phyloP scores from a whole-genome alignment of 2,797 vertebrate genomes.

The Alcedo quadribrachys region DNA sequence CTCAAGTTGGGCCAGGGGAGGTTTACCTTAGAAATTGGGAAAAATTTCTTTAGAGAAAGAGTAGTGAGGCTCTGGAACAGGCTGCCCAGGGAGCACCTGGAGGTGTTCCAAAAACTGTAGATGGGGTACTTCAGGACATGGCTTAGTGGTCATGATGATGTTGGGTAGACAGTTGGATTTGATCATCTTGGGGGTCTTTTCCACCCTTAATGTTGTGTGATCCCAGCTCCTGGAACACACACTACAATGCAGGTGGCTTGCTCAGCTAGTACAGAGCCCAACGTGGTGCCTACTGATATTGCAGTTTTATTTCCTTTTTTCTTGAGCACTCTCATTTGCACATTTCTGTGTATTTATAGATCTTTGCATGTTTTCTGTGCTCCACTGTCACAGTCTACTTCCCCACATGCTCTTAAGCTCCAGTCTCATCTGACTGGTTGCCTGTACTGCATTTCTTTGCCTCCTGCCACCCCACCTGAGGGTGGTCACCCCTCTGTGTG shows the following conservation, averaged over 20 bases:
- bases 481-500: neutral
- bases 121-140: too few species aligned
- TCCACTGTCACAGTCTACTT: neutral
- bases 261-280: neutral
- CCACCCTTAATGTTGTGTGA: neutral
- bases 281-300: neutral
- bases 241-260: neutral
- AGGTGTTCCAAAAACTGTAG: too few species aligned
- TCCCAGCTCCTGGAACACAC: neutral
- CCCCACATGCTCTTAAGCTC: neutral
- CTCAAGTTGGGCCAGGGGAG: too few species aligned
- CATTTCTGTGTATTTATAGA: neutral
- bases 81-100: too few species aligned
- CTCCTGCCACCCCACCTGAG: neutral
- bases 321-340: neutral
- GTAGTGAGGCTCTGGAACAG: too few species aligned
- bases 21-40: too few species aligned
- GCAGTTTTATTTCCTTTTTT: constrained; percentile 14
- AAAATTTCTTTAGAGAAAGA: too few species aligned
- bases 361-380: neutral
- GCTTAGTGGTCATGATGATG: too few species aligned
- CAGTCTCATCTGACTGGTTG: rapidly evolving
- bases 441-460: neutral
- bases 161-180: too few species aligned
- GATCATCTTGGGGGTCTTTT: too few species aligned